Evolutionary conservation across 2,888 invertebrate genomes (phyloP).

Genomic region (Perdita meconis): DNA sequence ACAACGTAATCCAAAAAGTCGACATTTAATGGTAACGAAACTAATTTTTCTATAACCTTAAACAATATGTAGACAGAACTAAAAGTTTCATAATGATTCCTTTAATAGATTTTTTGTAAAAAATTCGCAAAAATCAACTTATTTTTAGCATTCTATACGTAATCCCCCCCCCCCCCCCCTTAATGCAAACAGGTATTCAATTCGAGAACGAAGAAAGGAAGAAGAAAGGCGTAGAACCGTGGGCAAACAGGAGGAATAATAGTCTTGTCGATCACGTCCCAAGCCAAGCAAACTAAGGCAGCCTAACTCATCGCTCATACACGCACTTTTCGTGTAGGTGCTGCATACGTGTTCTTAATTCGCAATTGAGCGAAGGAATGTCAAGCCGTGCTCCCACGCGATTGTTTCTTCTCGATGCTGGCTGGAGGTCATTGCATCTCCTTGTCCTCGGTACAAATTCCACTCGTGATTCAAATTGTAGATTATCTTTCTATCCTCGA

Average conservation of each 20-base stretch:
- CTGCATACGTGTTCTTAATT: slow-evolving; percentile 43
- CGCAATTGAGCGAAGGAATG: slow-evolving; percentile 46
- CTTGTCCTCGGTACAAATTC: slow-evolving; percentile 30
- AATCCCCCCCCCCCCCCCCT: no score
- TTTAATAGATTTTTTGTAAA: no score
- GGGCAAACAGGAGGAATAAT: slow-evolving; percentile 3
- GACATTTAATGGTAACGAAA: no score
- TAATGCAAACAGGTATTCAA: no score
- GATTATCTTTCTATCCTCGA: not conserved
- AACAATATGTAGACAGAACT: no score
- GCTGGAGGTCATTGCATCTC: slow-evolving; percentile 36
- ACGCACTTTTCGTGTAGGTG: slow-evolving; percentile 47
- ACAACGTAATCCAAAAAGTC: no score
- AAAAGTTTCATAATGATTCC: no score
- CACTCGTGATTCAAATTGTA: slow-evolving; percentile 5
- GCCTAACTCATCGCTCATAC: slow-evolving; percentile 32
- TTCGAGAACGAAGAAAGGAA: not conserved
- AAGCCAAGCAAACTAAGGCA: slow-evolving; percentile 20
- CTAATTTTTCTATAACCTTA: no score
- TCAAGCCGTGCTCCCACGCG: slow-evolving; percentile 54
- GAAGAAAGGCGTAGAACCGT: slow-evolving; percentile 1
- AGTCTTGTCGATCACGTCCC: slow-evolving; percentile 49
- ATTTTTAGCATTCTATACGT: no score
- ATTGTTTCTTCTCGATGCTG: slow-evolving; percentile 25
- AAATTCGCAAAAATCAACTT: no score